A percentile compares a stretch with the other conserved stretches of the same genome.
Conservation (phyloP, 2,113 vertebrate species). For the Octodon degus region DNA sequence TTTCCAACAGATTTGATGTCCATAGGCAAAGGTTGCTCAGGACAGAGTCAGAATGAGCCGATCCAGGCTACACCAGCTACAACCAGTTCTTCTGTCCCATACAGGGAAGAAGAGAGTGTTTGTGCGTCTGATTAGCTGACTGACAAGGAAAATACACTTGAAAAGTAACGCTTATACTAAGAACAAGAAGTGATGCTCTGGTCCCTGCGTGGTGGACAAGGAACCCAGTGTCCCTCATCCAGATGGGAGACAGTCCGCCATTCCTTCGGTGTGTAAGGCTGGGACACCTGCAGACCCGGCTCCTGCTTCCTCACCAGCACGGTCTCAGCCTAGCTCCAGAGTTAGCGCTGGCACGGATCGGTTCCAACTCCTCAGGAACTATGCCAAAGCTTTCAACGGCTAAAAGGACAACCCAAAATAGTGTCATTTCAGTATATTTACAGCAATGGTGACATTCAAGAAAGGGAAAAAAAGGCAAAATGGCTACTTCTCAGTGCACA, state of each 20-base stretch:
- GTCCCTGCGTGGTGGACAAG: neutral
- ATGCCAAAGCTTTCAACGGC: neutral
- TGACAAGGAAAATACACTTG: neutral
- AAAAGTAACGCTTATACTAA: neutral
- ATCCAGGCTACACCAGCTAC: neutral
- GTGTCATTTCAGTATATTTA: neutral
- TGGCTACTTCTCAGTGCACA: too few relatives aligned
- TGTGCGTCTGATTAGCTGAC: neutral
- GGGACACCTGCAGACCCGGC: neutral
- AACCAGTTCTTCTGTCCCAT: neutral
- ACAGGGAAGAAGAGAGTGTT: neutral
- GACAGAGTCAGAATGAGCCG: neutral
- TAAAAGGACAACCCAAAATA: neutral
- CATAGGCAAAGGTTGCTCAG: too few relatives aligned
- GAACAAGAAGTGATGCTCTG: neutral
- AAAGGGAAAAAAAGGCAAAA: neutral
- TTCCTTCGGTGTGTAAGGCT: neutral
- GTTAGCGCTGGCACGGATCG: fast-evolving
- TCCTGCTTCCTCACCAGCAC: too few relatives aligned
- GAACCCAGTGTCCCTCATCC: neutral
- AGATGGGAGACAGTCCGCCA: neutral
- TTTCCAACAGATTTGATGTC: too few relatives aligned
- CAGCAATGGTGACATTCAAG: too few relatives aligned
- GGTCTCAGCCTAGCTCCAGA: neutral
- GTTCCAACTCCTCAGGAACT: neutral